Evolutionary conservation across 2,113 vertebrate genomes (phyloP), one percentile per base, ranked within the genome.

Genomic region (Plecotus auritus): DNA sequence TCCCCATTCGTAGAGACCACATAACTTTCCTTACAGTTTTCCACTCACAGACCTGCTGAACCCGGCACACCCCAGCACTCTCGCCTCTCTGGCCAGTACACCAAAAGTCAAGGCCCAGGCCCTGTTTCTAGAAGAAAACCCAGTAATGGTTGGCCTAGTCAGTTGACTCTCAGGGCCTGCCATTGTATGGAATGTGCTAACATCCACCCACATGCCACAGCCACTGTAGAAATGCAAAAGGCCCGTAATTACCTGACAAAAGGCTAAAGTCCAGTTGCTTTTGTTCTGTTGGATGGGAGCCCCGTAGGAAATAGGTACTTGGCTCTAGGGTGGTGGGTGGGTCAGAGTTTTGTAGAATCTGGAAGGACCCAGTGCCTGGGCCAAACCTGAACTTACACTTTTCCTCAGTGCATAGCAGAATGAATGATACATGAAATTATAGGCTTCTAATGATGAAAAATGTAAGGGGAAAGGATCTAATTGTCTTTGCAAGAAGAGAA

Each of bases 231-330:
- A 98, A 98, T 97, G 97, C 96, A 98, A 98, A 99, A 97, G 98
- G 97, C 97, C 97, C 97, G 95, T 98, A 97, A 98, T 99, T 99
- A 99, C 88, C 99, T 99, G 99, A 98, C 98, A 98, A 98, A 98
- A 98, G 96, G 97, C 97, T 98, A 98, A 97, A 94, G 95, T 97
- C 81, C 97, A 97, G 95, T 93, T 98, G 98, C 59, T 61, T 61
- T 61, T 61, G 94, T 97, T 98, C 98, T 97, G 98, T 97, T 98
- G 97, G 97, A 94, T 97, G 95, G 45, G 95, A 98, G 98, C 88
- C 98, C 95, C 96, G 98, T 97, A 97, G 96, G 98, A 98, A 98
- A 98, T 98, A 87, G 90, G 94, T 92, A 96, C 95, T 97, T 98
- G 96, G 87, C 95, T 98, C 96, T 97, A 93, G 94, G 96, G 92